Evolutionary conservation across 1,140 invertebrate genomes (phyloP), one percentile per base, ranked within the genome.

Genomic region (Calephelis nemesis): DNA sequence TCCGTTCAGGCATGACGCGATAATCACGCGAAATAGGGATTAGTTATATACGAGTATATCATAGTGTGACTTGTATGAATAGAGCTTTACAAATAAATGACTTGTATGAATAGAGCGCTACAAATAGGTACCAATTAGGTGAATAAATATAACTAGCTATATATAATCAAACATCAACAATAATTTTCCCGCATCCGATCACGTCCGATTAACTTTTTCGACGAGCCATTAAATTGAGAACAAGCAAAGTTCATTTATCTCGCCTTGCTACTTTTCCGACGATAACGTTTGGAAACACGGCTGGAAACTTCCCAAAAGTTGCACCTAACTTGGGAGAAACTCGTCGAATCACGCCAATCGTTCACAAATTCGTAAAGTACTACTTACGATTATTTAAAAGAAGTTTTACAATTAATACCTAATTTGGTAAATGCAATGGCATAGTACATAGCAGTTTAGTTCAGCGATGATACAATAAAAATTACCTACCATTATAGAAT

Each of bases 281-380:
- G 87, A 89, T 88, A 89, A 87, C 78, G 84, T 85, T 82, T 79
- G 78, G 82, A 84, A 84, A 87, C 85, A 85, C 81, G 78, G 76
- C 78, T 80, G 82, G 74, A 77, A 84, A 88, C 78, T 87, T 84
- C 67, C 54, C 65, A 67, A 77, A 84, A 88, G 78, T 87, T 83
- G 76, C 75, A 71, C 72, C 19, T 74, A 86, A 86, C 84, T 87
- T 87, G 74, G 10, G 54, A 74, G 74, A 78, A 87, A 87, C 74
- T 88, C 87, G 82, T 81, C 79, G 87, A 89, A 89, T 87, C 84
- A 84, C 82, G 84, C 79, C 84, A 83, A 85, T 85, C 87, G 83
- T 82, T 87, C 78, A 81, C 80, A 85, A 89, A 89, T 89, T 89
- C 87, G 85, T 84, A 82, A 85, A 71, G 72, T 77, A 75, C 84